A percentile compares a stretch with the other conserved stretches of the same genome.
Evolutionary conservation across 2,888 invertebrate genomes (phyloP).

Genomic region (Andrena bucephala): DNA sequence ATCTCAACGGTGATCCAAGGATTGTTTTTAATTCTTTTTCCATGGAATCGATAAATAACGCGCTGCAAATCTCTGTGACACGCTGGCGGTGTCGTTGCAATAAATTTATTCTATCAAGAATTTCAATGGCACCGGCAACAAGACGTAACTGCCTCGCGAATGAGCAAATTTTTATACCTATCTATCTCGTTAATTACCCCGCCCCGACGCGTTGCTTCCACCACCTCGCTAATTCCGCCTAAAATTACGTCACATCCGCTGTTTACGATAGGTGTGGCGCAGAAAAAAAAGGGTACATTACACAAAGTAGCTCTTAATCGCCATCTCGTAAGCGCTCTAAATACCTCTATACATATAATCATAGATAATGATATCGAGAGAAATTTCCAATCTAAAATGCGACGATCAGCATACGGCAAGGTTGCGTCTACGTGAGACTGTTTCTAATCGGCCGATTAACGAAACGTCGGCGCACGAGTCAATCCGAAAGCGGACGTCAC

Average conservation of each 20-base stretch:
- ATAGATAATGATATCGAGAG: neutral
- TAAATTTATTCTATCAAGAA: conserved; percentile 48
- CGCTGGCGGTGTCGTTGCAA: neutral
- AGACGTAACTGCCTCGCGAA: conserved; percentile 19
- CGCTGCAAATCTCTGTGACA: conserved; percentile 1
- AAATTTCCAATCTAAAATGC: neutral
- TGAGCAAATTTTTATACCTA: conserved; percentile 29
- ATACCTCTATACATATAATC: neutral
- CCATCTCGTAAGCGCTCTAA: too few relatives aligned
- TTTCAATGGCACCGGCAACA: neutral
- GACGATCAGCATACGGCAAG: conserved; percentile 51
- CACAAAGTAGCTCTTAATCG: too few relatives aligned
- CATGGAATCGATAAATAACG: conserved; percentile 35
- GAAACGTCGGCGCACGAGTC: conserved; percentile 18
- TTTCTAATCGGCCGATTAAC: conserved; percentile 67
- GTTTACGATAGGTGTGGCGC: neutral
- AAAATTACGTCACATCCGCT: neutral
- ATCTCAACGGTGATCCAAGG: conserved; percentile 52
- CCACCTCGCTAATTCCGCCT: neutral
- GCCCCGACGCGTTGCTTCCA: neutral
- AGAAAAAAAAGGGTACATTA: neutral
- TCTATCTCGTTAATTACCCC: conserved; percentile 15
- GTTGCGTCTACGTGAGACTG: conserved; percentile 69
- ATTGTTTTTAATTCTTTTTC: conserved; percentile 19
- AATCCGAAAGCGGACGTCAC: neutral